Evolutionary conservation across 2,888 invertebrate species (phyloP).

Genomic region (Allygus modestus): DNA sequence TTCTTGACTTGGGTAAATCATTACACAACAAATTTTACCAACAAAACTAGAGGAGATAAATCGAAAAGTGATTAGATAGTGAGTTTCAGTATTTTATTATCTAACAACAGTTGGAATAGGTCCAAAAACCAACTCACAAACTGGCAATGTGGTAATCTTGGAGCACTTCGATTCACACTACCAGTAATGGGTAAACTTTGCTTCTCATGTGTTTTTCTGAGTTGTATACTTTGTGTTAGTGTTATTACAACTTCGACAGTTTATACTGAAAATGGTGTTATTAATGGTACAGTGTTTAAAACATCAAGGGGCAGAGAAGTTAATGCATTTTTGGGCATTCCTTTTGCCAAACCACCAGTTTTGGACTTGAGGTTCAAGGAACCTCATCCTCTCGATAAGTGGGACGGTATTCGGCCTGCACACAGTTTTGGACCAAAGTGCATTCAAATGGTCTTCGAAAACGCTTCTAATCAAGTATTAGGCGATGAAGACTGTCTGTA

Average conservation of each 20-base stretch:
- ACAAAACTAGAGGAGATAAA: conserved; percentile 2
- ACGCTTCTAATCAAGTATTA: neutral
- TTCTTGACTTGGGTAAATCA: no score
- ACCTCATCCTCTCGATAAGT: conserved; percentile 1
- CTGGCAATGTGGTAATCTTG: neutral
- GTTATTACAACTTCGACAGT: neutral
- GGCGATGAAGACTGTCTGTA: conserved; percentile 59
- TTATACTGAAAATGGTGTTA: neutral
- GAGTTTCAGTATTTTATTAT: neutral
- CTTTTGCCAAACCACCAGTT: conserved; percentile 45
- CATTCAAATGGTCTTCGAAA: conserved; percentile 29
- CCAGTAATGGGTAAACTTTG: neutral
- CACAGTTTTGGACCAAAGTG: conserved; percentile 25
- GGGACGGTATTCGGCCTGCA: conserved; percentile 26
- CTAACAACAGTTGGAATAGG: neutral
- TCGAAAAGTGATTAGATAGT: conserved; percentile 7
- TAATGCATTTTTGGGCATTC: conserved; percentile 50
- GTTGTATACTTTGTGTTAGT: neutral
- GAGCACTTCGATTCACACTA: neutral
- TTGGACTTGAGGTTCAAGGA: conserved; percentile 41
- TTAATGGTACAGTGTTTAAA: conserved; percentile 38
- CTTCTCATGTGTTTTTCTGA: neutral
- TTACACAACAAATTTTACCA: neutral
- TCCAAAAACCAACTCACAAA: neutral
- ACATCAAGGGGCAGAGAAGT: conserved; percentile 39